Conservation (phyloP, 2,888 invertebrate genomes). For the Tanytarsus gracilentus region DNA sequence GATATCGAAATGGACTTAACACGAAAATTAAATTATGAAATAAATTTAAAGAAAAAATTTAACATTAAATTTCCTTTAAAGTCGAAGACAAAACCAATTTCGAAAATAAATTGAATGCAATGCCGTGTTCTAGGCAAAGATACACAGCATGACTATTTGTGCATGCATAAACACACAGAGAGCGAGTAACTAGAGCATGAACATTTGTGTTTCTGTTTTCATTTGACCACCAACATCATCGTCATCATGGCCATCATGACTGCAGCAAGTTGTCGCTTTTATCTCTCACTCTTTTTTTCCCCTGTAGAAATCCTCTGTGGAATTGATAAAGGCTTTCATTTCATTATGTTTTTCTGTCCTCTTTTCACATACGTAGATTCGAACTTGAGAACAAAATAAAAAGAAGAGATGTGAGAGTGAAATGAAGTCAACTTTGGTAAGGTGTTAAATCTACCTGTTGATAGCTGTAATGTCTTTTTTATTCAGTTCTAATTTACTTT, state of each 20-base stretch:
- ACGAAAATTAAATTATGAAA: too few relatives aligned
- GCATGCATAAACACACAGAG: too few relatives aligned
- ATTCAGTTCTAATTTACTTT: slow-evolving; percentile 27
- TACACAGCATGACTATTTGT: too few relatives aligned
- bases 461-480: slow-evolving; percentile 24
- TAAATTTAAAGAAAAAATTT: too few relatives aligned
- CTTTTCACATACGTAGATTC: not conserved
- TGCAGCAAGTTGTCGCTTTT: not conserved
- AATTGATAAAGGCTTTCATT: slow-evolving; percentile 10
- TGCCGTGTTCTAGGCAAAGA: too few relatives aligned
- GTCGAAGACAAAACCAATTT: too few relatives aligned
- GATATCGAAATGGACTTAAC: too few relatives aligned
- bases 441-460: slow-evolving; percentile 28
- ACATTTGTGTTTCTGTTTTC: not conserved
- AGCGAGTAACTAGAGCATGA: not conserved
- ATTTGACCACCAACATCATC: slow-evolving; percentile 16
- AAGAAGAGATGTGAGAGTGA: too few relatives aligned
- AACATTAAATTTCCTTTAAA: too few relatives aligned
- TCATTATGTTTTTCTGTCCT: not conserved
- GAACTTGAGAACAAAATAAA: not conserved
- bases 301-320: too few relatives aligned
- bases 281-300: not conserved
- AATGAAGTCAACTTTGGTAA: not conserved
- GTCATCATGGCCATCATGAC: not conserved
- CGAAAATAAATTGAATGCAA: too few relatives aligned